Base-by-base conservation (phyloP, 1,140 invertebrate genomes). In the Pachyrhynchus sulphureomaculatus region DNA sequence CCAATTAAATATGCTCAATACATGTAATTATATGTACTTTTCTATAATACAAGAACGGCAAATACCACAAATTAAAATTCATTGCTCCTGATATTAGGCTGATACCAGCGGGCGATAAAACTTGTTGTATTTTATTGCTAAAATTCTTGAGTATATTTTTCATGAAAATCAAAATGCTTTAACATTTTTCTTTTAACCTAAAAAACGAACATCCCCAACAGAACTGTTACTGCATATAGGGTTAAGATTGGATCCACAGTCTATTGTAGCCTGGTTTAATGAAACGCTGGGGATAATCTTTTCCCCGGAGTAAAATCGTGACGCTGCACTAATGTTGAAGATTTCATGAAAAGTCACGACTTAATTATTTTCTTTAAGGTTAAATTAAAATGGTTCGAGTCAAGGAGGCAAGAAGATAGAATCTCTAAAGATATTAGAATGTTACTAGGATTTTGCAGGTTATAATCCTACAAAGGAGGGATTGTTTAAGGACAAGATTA, bases 291-390 rank as follows among this genome's bases (percentile, higher is more conserved):
- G 37, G 59, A 45, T 61, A 61, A 61, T 53, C 59, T 54, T 54
- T 54, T 45, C 47, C 44, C 23, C 47, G 41, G 21, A 34, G 47
- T 36, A 34, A 60, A 37, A 33, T 60, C 59, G 59, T 61, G 59
- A 61, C 49, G 48, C 37, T 54, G 47, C 59, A 61, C 49, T 41
- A 47, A 34, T 61, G 49, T 53, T 24, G 59, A 54, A 54, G 59
- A 61, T 61, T 61, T 54, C 39, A 24, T 20, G 49, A 51, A 61
- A 61, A 61, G 59, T 61, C 59, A 61, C 59, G 49, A 61, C 59
- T 53, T 61, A 61, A 61, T 61, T 61, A 61, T 61, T 61, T 61
- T 61, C 59, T 45, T 61, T 53, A 61, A 45, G 17, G 59, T 44
- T 48, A 54, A 45, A 54, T 54, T 61, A 59, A 59, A 51, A 15